Conservation (phyloP, 1,140 invertebrate genomes). For the Microplitis demolitor region DNA sequence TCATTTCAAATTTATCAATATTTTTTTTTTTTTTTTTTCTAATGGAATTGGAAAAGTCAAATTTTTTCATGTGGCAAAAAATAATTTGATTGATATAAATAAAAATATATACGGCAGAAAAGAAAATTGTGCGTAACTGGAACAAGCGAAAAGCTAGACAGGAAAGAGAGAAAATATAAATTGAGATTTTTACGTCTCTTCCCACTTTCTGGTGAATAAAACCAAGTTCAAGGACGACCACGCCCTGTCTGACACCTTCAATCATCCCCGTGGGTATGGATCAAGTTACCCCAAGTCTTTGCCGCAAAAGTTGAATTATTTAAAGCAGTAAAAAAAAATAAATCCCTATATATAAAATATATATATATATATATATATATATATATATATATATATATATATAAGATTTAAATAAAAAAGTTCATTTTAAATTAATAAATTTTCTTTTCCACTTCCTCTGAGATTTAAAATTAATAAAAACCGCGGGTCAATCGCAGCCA, state of each 20-base stretch:
- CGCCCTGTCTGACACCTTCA: slow-evolving; percentile 54
- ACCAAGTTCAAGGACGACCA: slow-evolving; percentile 58
- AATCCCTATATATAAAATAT: too few relatives aligned
- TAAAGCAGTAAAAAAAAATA: background rate
- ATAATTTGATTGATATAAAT: too few relatives aligned
- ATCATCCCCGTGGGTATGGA: slow-evolving; percentile 34
- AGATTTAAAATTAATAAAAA: background rate
- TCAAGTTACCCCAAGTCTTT: slow-evolving; percentile 11
- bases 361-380: too few relatives aligned
- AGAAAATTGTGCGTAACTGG: background rate
- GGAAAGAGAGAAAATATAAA: slow-evolving; percentile 21
- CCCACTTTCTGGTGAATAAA: background rate
- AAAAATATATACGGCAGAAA: background rate
- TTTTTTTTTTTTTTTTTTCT: too few relatives aligned
- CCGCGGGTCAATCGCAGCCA: slow-evolving; percentile 1
- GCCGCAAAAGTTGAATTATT: slow-evolving; percentile 24
- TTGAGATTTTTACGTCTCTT: slow-evolving; percentile 24
- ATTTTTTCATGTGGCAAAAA: background rate
- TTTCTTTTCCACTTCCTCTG: background rate
- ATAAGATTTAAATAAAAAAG: background rate
- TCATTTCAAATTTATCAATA: too few relatives aligned
- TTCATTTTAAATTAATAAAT: too few relatives aligned
- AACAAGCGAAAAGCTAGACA: background rate
- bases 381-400: too few relatives aligned
- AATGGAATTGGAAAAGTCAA: too few relatives aligned